Base-by-base conservation (phyloP, 2,888 invertebrate genomes). In the Protonemura montana region DNA sequence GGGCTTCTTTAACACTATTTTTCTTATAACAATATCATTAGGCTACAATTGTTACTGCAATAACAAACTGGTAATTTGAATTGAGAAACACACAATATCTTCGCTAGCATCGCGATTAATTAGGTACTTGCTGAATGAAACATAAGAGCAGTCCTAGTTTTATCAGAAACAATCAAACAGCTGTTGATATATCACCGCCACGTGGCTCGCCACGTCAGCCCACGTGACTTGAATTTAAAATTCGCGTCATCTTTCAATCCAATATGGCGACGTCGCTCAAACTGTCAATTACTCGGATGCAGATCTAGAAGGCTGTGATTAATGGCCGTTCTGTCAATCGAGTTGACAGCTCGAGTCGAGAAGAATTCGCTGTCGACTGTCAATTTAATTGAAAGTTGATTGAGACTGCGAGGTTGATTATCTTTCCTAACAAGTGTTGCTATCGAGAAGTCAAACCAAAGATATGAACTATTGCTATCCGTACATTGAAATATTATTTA, bases 171-270 rank as follows among this genome's bases (percentile, higher is more conserved):
- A 78, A 78, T 26, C 78, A 78, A 78, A 78, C 78, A 78, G 5
- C 78, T 78, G 78, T 78, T 78, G 78, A 78, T 78, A 26, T 26
- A 78, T 78, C 78, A 27, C 27, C n/a, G 78, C 27, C 78, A 28
- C 78, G 78, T 78, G 78, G 28, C 27, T 59, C 21, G 26, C 27
- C 25, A n/a, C 26, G 78, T 25, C 6, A 26, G 78, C 21, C 1
- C 27, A 27, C 27, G 78, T 78, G 78, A 78, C 27, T 26, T 10
- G 78, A 78, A 78, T 78, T 13, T 78, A 10, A 26, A 78, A 78
- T 78, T 26, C 78, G 10, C 78, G 2, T 26, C 26, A 78, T 78
- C 78, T 78, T 78, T 7, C 3, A 5, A 28, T 35, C 5, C 35
- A 35, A 35, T 5, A 26, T 26, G 78, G 25, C 28, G 21, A 1